Conservation (phyloP, 2,888 invertebrate species). For the Sminthurinus aureus region DNA sequence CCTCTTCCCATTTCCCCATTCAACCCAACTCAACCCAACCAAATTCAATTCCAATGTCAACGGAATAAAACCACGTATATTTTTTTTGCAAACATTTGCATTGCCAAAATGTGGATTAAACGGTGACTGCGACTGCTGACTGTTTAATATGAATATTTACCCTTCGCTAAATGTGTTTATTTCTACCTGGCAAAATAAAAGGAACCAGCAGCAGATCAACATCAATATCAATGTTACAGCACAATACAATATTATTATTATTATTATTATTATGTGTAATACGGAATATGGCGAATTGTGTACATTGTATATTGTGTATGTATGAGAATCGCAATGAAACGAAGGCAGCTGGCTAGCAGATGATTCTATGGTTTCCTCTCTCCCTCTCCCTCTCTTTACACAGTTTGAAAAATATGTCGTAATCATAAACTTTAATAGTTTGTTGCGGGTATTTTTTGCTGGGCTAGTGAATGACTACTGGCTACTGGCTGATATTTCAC, state of each 20-base stretch:
- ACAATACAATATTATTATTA: background rate
- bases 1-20: background rate
- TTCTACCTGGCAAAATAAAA: background rate
- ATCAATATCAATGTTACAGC: background rate
- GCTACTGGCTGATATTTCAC: background rate
- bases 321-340: constrained; percentile 24
- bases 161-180: background rate
- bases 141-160: background rate
- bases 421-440: constrained; percentile 36
- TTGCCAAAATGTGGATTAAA: too few relatives aligned
- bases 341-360: constrained; percentile 36
- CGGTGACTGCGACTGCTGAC: background rate
- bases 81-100: too few relatives aligned
- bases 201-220: background rate
- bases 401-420: constrained; percentile 25
- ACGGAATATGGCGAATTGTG: background rate
- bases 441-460: background rate
- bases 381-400: background rate
- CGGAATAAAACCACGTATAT: too few relatives aligned
- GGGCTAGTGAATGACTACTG: too few relatives aligned
- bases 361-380: constrained; percentile 1
- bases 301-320: background rate
- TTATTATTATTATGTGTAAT: background rate
- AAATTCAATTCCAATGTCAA: too few relatives aligned
- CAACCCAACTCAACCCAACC: too few relatives aligned